Evolutionary conservation across 2,113 vertebrate genomes (phyloP).

Genomic region (Ammodytes dubius): DNA sequence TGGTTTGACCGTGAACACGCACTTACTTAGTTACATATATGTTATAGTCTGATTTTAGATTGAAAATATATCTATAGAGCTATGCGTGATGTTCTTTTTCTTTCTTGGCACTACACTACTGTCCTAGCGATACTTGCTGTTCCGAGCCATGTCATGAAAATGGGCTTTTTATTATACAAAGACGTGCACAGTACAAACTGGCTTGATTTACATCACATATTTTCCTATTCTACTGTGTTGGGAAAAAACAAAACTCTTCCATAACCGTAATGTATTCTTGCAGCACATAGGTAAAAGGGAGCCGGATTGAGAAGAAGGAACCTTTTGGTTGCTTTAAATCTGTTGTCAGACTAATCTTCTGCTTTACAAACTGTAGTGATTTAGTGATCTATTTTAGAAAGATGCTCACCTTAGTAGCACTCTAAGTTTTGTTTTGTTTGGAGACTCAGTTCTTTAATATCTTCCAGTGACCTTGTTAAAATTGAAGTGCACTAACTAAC

Average conservation of each 20-base stretch:
- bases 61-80: background rate
- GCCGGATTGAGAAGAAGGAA: background rate
- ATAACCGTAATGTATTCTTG: background rate
- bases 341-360: no score
- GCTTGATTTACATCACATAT: background rate
- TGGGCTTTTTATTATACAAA: background rate
- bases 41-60: background rate
- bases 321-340: background rate
- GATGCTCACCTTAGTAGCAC: background rate
- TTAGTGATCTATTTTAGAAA: background rate
- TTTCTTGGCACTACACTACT: background rate
- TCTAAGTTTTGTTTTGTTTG: background rate
- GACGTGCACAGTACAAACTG: background rate
- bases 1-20: slow-evolving; percentile 7
- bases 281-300: no score
- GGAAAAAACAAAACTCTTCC: background rate
- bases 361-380: background rate
- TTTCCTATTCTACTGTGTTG: background rate
- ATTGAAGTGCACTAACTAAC: no score
- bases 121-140: background rate
- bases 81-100: background rate
- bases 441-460: background rate
- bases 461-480: background rate
- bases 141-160: slow-evolving; percentile 12
- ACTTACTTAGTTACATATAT: slow-evolving; percentile 12